A percentile compares a stretch with the other conserved stretches of the same genome.
phyloP scores from a whole-genome alignment of 2,113 vertebrate genomes.

The Limanda limanda region DNA sequence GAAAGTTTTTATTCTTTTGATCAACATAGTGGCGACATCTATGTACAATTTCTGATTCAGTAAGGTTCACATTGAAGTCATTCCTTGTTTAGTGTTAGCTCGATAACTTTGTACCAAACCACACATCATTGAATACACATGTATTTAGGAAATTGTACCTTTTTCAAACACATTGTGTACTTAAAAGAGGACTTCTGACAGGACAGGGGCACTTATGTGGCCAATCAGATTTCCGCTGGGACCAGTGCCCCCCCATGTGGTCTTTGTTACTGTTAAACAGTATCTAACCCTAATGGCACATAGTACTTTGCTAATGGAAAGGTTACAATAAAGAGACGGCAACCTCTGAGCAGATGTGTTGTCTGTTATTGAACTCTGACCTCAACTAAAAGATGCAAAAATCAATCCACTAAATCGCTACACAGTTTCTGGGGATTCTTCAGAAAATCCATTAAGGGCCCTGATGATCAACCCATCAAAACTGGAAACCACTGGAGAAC shows the following conservation, averaged over 20 bases:
- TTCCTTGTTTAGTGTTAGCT: too few relatives aligned
- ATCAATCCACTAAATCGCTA: slow-evolving; percentile 8
- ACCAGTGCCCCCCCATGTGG: too few relatives aligned
- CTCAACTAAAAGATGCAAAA: not conserved
- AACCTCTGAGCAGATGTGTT: not conserved
- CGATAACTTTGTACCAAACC: too few relatives aligned
- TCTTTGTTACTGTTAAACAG: not conserved
- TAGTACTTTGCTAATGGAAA: not conserved
- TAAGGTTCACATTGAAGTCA: too few relatives aligned
- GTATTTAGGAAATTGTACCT: too few relatives aligned
- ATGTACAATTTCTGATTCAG: too few relatives aligned
- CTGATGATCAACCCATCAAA: not conserved
- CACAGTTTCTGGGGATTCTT: not conserved
- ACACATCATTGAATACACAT: too few relatives aligned
- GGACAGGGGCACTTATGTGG: too few relatives aligned
- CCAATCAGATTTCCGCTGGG: too few relatives aligned
- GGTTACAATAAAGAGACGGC: not conserved
- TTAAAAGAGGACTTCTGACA: too few relatives aligned
- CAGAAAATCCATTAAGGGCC: not conserved
- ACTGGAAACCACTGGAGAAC: not conserved
- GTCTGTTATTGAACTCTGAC: not conserved
- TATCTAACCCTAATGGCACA: not conserved
- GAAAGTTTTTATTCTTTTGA: not conserved
- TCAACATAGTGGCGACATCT: not conserved
- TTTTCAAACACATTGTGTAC: too few relatives aligned